Percentiles rank a stretch among this genome's conserved stretches.
phyloP scores from a whole-genome alignment of 2,888 invertebrate genomes.

The Troides helena region DNA sequence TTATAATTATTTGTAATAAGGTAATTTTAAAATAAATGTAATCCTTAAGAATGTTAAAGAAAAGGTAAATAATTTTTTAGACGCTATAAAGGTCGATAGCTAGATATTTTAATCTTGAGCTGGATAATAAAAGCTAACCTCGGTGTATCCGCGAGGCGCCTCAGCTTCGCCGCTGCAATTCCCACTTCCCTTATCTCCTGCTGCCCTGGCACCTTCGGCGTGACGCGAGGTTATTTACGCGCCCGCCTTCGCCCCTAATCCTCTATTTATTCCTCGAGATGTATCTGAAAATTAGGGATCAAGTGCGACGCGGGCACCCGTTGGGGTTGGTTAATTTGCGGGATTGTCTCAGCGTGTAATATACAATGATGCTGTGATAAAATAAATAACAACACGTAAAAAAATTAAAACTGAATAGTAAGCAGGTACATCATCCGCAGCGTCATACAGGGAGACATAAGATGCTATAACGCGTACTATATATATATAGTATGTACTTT shows the following conservation, averaged over 20 bases:
- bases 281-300: slow-evolving; percentile 81
- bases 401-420: too few relatives aligned
- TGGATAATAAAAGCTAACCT: slow-evolving; percentile 3
- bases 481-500: too few relatives aligned
- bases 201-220: slow-evolving; percentile 54
- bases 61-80: too few relatives aligned
- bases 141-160: not conserved
- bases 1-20: too few relatives aligned
- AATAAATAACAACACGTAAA: slow-evolving; percentile 37
- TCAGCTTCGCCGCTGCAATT: slow-evolving; percentile 57
- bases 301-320: slow-evolving; percentile 56
- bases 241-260: slow-evolving; percentile 72
- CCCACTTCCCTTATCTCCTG: slow-evolving; percentile 67
- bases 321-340: slow-evolving; percentile 67
- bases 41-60: too few relatives aligned
- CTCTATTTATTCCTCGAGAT: slow-evolving; percentile 78
- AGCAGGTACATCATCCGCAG: too few relatives aligned
- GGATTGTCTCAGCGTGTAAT: slow-evolving; percentile 46
- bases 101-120: too few relatives aligned
- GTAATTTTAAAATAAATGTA: too few relatives aligned
- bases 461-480: too few relatives aligned
- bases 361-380: slow-evolving; percentile 45
- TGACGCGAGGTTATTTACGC: slow-evolving; percentile 78
- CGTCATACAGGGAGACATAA: too few relatives aligned
- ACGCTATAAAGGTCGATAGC: too few relatives aligned